Base-by-base conservation (phyloP, 2,888 invertebrate species). In the Polymixis lichenea region DNA sequence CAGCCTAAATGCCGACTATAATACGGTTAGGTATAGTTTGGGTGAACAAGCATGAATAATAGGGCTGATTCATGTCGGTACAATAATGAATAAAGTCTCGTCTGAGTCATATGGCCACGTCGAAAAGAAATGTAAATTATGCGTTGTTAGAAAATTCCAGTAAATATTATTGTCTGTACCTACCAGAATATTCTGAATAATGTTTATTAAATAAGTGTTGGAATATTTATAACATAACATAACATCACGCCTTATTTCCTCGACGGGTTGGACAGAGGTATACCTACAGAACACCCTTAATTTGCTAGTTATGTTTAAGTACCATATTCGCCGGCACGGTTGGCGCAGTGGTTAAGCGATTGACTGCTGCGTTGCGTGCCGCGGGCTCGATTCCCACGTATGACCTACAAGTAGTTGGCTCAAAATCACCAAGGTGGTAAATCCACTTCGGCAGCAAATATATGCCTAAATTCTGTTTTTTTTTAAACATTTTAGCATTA, bases 141-240 rank as follows among this genome's bases (percentile, higher is more conserved):
- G 68, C 9, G 38, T n/a, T 61, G 43, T 51, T 51, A 68, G 82
- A 71, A 82, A 67, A 60, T 55, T 78, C 60, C 46, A 80, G n/a
- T 28, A 7, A 49, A n/a, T 25, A 17, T 25, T 49, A 49, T 79
- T 80, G 17, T 43, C 8, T 58, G 11, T 46, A 11, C 17, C 0
- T 43, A n/a, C 19, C 3, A 55, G 46, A 56, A 49, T 55, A 43
- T 49, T 80, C n/a, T 28, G 22, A 76, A 53, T 58, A 19, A 17
- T 64, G 49, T 53, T 51, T 51, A 43, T 51, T 51, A 43, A 32
- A 71, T n/a, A 55, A 13, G 15, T 22, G 22, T 9, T 62, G 13
- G n/a, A 65, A 43, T 58, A 43, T 65, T 43, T 60, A 17, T 4
- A 60, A 17, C 28, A 8, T 58, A 58, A 19, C 9, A 7, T 32